phyloP scores from a whole-genome alignment of 2,797 vertebrate species.

The Gadopsis bispinosus region DNA sequence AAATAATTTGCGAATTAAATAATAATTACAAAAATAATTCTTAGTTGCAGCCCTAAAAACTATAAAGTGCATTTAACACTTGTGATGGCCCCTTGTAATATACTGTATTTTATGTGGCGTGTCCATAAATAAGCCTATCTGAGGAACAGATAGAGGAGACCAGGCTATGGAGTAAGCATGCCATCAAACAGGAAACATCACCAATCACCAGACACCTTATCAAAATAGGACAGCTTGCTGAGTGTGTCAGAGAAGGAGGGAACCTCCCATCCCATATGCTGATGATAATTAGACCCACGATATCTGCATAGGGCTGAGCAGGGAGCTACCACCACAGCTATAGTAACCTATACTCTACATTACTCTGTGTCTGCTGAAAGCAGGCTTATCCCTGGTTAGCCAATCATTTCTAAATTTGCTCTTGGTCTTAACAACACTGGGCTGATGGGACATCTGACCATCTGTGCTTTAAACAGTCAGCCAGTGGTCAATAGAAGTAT shows the following conservation, averaged over 20 bases:
- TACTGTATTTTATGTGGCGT: not conserved
- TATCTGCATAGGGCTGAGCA: slow-evolving; percentile 51
- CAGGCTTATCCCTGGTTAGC: slow-evolving; percentile 17
- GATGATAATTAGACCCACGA: slow-evolving; percentile 60
- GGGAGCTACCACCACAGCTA: slow-evolving; percentile 20
- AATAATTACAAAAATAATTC: not conserved
- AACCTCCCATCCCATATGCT: slow-evolving; percentile 67
- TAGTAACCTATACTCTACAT: not conserved
- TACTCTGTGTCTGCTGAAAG: not conserved
- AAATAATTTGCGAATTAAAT: not conserved
- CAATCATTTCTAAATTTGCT: slow-evolving; percentile 21
- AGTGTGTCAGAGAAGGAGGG: slow-evolving; percentile 45
- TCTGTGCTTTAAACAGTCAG: not conserved
- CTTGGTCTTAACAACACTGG: not conserved
- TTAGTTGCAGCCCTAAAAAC: too few species aligned
- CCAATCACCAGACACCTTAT: slow-evolving; percentile 55
- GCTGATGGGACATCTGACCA: slow-evolving; percentile 20
- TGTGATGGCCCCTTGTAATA: not conserved
- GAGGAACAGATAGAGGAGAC: slow-evolving; percentile 12
- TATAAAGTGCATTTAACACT: not conserved
- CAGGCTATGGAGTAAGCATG: slow-evolving; percentile 16
- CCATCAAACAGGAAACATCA: slow-evolving; percentile 42
- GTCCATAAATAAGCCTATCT: slow-evolving; percentile 3
- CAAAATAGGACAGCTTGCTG: slow-evolving; percentile 70
- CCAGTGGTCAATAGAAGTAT: not conserved